phyloP scores from a whole-genome alignment of 2,113 vertebrate genomes.

The Chunga burmeisteri region DNA sequence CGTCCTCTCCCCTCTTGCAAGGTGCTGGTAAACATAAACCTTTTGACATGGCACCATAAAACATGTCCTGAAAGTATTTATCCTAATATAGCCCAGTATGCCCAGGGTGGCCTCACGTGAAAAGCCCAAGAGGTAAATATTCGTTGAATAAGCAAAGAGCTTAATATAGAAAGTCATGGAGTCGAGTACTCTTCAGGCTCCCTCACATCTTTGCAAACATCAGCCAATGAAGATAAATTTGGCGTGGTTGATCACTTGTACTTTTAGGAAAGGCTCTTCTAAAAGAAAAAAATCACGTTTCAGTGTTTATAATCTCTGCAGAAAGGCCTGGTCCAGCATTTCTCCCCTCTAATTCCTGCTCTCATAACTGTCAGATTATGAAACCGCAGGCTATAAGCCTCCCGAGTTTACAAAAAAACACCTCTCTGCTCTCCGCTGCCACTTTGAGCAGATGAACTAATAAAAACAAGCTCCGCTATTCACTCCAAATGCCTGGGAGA shows the following conservation, averaged over 20 bases:
- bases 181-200: slow-evolving; percentile 19
- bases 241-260: background rate
- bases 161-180: slow-evolving; percentile 50
- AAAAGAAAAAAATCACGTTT: background rate
- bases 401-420: slow-evolving; percentile 22
- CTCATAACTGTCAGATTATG: slow-evolving; percentile 59
- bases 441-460: slow-evolving; percentile 43
- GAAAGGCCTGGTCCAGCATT: slow-evolving; percentile 29
- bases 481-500: slow-evolving; percentile 23
- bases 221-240: slow-evolving; percentile 45
- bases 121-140: slow-evolving; percentile 30
- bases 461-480: slow-evolving; percentile 41
- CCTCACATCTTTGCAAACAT: slow-evolving; percentile 19
- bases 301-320: slow-evolving; percentile 26
- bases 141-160: slow-evolving; percentile 37
- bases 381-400: slow-evolving; percentile 39
- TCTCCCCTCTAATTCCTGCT: slow-evolving; percentile 38
- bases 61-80: background rate
- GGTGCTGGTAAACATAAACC: background rate
- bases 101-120: background rate
- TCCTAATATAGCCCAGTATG: background rate
- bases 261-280: slow-evolving; percentile 27
- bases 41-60: slow-evolving; percentile 13
- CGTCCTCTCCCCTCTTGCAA: background rate
- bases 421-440: slow-evolving; percentile 36